These are phyloP conservation scores for Lucilia sericata DNA, from an alignment of 1,140 invertebrate genomes.

Conservation along the genomic window DNA sequence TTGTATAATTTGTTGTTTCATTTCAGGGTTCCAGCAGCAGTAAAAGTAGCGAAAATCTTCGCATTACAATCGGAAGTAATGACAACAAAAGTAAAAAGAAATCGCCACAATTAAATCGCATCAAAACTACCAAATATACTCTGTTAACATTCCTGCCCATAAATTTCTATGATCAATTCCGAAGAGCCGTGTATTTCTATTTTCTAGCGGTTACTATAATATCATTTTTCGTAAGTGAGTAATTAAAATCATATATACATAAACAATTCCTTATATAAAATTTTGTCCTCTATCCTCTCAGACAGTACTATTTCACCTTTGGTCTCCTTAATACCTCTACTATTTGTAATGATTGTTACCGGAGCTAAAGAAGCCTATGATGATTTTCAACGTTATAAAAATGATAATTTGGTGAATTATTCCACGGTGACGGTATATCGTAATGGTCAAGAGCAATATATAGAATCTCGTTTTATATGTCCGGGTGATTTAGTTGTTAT, in stretches of 20 bases:
- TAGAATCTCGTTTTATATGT: constrained; percentile 71
- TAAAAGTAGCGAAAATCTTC: background rate
- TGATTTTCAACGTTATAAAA: constrained; percentile 80
- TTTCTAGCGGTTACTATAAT: constrained; percentile 81
- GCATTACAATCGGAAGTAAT: background rate
- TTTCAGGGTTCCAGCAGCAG: constrained; percentile 29
- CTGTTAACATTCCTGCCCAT: constrained; percentile 84
- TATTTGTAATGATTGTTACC: constrained; percentile 84
- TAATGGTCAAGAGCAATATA: constrained; percentile 71
- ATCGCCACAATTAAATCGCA: constrained; percentile 69
- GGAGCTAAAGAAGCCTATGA: constrained; percentile 87
- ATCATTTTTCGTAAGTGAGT: constrained; percentile 74
- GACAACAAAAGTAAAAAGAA: background rate
- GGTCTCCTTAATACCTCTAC: constrained; percentile 80
- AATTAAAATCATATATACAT: background rate
- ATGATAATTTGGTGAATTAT: constrained; percentile 82
- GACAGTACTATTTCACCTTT: constrained; percentile 82
- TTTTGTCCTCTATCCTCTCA: constrained; percentile 47
- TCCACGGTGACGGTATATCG: constrained; percentile 73
- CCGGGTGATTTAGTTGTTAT: constrained; percentile 84
- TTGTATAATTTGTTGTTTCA: no score
- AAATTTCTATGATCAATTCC: constrained; percentile 88
- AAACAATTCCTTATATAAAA: background rate
- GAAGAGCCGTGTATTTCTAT: constrained; percentile 87
- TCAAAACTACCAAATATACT: constrained; percentile 81